Evolutionary conservation across 2,113 vertebrate species (phyloP).

Genomic region (Cichladusa arquata): DNA sequence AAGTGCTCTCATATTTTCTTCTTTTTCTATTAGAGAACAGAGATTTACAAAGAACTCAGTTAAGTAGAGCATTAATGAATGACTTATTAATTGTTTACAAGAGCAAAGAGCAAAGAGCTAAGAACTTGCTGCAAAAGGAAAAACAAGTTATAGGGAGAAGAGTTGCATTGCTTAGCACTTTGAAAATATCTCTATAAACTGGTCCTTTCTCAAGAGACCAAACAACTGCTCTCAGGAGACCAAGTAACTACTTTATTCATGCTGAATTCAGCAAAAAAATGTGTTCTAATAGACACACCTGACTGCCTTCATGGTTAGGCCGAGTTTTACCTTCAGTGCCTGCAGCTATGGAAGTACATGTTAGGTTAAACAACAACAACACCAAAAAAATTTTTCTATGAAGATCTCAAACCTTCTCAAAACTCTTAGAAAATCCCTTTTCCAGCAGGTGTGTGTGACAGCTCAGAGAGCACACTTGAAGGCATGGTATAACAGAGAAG

Average conservation of each 20-base stretch:
- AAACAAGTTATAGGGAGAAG: background rate
- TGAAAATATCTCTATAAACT: background rate
- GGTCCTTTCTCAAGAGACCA: background rate
- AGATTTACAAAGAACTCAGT: background rate
- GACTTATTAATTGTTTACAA: background rate
- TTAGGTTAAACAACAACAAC: background rate
- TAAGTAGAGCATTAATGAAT: background rate
- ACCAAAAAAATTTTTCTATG: background rate
- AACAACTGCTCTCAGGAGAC: background rate
- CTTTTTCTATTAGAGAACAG: background rate
- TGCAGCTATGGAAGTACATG: background rate
- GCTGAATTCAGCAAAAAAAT: background rate
- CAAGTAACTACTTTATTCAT: background rate
- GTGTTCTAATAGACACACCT: background rate
- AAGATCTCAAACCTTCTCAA: background rate
- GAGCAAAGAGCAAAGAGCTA: background rate
- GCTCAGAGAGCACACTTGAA: background rate
- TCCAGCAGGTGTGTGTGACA: background rate
- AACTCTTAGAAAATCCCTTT: background rate
- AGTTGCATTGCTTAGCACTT: background rate
- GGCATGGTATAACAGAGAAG: background rate
- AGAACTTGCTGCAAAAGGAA: background rate
- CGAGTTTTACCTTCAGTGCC: background rate
- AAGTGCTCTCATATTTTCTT: background rate
- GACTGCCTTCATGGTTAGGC: background rate